A percentile compares a stretch with the other conserved stretches of the same genome.
Evolutionary conservation across 2,113 vertebrate genomes (phyloP).

Genomic region (Dascyllus trimaculatus): DNA sequence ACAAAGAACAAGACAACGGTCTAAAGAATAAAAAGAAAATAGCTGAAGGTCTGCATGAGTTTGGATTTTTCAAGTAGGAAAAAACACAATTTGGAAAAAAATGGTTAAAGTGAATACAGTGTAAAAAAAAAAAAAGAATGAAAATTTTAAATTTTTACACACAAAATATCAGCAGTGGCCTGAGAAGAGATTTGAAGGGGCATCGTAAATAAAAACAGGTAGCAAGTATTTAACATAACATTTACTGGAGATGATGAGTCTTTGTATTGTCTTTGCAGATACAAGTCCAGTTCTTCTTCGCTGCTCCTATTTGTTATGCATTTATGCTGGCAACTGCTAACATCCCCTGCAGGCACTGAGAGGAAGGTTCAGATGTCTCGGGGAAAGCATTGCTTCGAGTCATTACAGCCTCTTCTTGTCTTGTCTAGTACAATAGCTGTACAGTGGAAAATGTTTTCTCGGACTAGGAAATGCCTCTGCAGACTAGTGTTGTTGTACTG

Average conservation of each 20-base stretch:
- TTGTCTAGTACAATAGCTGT: conserved; percentile 12
- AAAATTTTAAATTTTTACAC: background rate
- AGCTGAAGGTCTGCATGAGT: background rate
- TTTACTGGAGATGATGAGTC: conserved; percentile 13
- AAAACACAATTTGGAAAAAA: no score
- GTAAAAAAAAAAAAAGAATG: background rate
- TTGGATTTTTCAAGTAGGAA: no score
- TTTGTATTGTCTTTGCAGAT: background rate
- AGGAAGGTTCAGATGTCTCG: conserved; percentile 37
- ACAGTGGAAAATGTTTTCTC: background rate
- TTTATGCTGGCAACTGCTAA: conserved; percentile 25
- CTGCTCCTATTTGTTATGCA: conserved; percentile 10
- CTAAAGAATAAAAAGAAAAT: background rate
- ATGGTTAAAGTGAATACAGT: background rate
- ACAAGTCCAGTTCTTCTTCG: background rate
- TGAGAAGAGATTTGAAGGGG: background rate
- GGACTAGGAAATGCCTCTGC: background rate
- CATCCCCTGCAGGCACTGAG: conserved; percentile 46
- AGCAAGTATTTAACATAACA: conserved; percentile 4
- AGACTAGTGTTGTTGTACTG: background rate
- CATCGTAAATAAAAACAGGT: background rate
- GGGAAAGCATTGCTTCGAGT: conserved; percentile 13
- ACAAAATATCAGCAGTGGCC: background rate
- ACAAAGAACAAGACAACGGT: no score
- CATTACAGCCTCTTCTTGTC: conserved; percentile 30